phyloP scores from a whole-genome alignment of 92 coral and sea anemone species.

The Epizoanthus scotinus region DNA sequence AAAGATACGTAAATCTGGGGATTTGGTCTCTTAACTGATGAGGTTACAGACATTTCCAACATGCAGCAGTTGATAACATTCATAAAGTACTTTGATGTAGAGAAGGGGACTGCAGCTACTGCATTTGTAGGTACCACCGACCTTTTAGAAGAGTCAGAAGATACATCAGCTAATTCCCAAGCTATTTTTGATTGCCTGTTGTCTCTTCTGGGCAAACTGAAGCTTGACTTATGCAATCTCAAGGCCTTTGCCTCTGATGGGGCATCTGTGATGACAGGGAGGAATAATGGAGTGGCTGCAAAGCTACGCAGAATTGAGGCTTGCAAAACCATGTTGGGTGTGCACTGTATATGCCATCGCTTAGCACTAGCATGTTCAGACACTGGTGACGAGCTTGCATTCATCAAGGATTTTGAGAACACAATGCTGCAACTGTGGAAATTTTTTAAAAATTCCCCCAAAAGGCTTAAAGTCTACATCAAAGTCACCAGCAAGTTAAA shows the following conservation, averaged over 20 bases:
- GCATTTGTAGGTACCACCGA: conserved; percentile 33
- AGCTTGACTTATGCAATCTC: conserved; percentile 25
- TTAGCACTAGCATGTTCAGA: conserved; percentile 43
- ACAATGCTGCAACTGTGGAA: conserved; percentile 29
- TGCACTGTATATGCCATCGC: conserved; percentile 41
- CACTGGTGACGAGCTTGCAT: conserved; percentile 40
- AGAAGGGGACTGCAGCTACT: conserved; percentile 23
- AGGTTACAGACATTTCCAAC: conserved; percentile 43
- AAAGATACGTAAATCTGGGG: conserved; percentile 33
- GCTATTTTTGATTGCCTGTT: conserved; percentile 31
- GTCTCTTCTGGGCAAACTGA: conserved; percentile 25
- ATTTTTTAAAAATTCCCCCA: conserved; percentile 33
- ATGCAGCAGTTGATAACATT: conserved; percentile 38
- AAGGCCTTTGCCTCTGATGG: conserved; percentile 43
- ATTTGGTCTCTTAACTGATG: conserved; percentile 41
- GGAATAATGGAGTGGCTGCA: conserved; percentile 38
- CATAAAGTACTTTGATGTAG: conserved; percentile 34
- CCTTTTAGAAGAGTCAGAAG: conserved; percentile 26
- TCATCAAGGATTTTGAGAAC: conserved; percentile 42
- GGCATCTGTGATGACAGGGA: conserved; percentile 40
- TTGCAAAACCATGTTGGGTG: conserved; percentile 40
- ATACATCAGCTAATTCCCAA: conserved; percentile 35
- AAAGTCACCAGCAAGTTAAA: conserved; percentile 23
- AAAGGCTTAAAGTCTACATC: conserved; percentile 38
- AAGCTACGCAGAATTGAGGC: conserved; percentile 18